Evolutionary conservation across 2,797 vertebrate species (phyloP).

Genomic region (Hapalemur alaotrensis): DNA sequence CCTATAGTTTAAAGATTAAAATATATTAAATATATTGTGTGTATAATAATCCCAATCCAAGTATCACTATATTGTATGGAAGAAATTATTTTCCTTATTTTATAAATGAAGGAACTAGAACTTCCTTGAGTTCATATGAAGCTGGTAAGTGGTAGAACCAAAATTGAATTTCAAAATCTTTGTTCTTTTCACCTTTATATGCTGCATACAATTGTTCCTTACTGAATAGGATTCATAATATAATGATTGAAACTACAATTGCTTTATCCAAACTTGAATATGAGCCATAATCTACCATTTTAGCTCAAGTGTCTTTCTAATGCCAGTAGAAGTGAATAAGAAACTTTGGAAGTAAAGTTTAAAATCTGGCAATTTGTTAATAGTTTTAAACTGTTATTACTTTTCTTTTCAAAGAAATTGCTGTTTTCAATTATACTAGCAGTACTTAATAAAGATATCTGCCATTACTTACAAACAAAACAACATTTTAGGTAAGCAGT

Average conservation of each 20-base stretch:
- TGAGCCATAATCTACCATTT: not conserved
- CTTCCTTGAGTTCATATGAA: not conserved
- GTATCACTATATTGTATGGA: not conserved
- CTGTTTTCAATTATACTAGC: not conserved
- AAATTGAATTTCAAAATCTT: not conserved
- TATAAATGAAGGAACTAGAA: not conserved
- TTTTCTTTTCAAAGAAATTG: slow-evolving; percentile 32
- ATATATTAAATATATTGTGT: not conserved
- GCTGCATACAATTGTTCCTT: not conserved
- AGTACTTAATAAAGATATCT: not conserved
- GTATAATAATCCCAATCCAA: not conserved
- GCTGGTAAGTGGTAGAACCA: not conserved
- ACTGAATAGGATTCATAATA: not conserved
- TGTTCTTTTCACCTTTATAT: not conserved
- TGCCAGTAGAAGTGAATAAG: not conserved
- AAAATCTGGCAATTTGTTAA: not conserved
- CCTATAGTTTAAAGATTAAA: slow-evolving; percentile 4
- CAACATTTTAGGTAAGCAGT: not conserved
- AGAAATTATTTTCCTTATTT: slow-evolving; percentile 8
- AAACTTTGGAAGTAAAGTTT: not conserved
- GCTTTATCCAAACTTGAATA: not conserved
- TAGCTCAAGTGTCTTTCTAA: not conserved
- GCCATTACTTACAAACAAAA: not conserved
- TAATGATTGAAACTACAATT: not conserved
- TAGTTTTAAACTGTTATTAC: not conserved